Conservation (phyloP, 2,797 vertebrate species). For the Spondyliosoma cantharus region DNA sequence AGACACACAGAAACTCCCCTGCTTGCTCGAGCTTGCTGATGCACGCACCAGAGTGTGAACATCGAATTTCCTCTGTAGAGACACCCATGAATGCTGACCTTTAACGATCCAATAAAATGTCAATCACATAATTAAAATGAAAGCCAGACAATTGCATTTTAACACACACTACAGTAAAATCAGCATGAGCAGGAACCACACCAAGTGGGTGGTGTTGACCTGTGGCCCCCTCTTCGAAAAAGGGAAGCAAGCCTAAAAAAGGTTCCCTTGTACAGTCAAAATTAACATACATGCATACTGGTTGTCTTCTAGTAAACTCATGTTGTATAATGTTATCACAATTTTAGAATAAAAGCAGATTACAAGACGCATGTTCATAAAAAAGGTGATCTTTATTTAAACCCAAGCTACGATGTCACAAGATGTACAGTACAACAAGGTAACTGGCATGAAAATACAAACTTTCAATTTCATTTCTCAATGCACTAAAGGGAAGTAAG, state of each 20-base stretch:
- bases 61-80: conserved; percentile 41
- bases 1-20: conserved; percentile 27
- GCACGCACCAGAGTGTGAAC: conserved; percentile 53
- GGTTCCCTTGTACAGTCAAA: neutral
- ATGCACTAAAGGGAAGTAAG: conserved; percentile 17
- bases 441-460: conserved; percentile 65
- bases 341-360: neutral
- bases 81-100: conserved; percentile 11
- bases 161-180: neutral
- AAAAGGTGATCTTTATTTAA: conserved; percentile 85
- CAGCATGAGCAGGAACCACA: conserved; percentile 3
- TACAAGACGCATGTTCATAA: conserved; percentile 46
- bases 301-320: neutral
- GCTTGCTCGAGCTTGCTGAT: conserved; percentile 58
- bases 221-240: neutral
- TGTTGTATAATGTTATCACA: neutral
- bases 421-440: conserved; percentile 68
- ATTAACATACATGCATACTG: neutral
- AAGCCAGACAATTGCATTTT: too few species aligned
- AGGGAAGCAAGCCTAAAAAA: conserved; percentile 18
- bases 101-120: neutral
- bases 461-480: conserved; percentile 67
- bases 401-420: conserved; percentile 76
- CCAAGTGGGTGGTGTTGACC: neutral
- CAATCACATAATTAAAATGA: neutral